These are phyloP conservation scores for Microplitis manilae DNA, from an alignment of 2,888 invertebrate genomes.

Conservation along the genomic window DNA sequence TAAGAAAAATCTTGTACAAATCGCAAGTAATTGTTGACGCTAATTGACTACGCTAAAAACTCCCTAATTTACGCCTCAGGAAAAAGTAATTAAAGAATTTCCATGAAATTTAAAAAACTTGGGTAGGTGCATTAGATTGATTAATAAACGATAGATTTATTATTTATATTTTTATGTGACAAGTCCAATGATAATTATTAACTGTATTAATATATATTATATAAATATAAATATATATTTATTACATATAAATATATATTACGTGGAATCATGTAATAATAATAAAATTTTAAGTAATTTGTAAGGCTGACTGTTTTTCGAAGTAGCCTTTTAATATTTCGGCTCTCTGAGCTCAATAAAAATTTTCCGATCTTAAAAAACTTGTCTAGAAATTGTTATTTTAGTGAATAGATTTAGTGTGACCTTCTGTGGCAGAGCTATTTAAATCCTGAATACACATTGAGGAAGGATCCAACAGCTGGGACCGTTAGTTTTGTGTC, in stretches of 20 bases:
- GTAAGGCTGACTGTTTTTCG: neutral
- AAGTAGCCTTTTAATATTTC: neutral
- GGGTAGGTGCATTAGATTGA: conserved; percentile 42
- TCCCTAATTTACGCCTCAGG: neutral
- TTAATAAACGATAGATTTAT: conserved; percentile 50
- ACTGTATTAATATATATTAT: conserved; percentile 38
- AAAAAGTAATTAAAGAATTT: neutral
- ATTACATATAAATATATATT: neutral
- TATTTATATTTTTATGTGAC: conserved; percentile 62
- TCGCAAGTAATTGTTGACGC: neutral
- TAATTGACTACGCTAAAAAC: neutral
- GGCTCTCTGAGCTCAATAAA: neutral
- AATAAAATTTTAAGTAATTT: conserved; percentile 19
- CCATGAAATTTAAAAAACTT: neutral
- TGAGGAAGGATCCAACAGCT: neutral
- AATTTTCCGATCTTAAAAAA: neutral
- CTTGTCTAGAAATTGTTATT: neutral
- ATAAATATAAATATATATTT: conserved; percentile 9
- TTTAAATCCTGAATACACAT: neutral
- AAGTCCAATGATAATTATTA: conserved; percentile 56
- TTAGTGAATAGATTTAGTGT: neutral
- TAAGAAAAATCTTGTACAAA: conserved; percentile 4
- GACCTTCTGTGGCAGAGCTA: neutral
- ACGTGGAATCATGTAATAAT: neutral
- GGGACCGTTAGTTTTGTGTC: neutral